A percentile compares a stretch with the other conserved stretches of the same genome.
Evolutionary conservation across 1,140 invertebrate species (phyloP).

Genomic region (Caenorhabditis tropicalis): DNA sequence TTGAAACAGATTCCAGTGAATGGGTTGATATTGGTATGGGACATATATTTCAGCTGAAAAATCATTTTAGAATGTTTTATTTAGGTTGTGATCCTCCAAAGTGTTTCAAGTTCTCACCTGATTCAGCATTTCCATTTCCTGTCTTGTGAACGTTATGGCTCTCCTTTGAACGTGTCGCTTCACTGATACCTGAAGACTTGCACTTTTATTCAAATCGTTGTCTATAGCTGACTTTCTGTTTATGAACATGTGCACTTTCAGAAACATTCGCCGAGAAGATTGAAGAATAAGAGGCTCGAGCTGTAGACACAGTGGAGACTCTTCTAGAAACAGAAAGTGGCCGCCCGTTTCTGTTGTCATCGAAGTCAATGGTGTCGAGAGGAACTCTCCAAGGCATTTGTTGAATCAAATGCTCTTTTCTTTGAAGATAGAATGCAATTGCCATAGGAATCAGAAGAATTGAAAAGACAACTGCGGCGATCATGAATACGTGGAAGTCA

Average conservation of each 20-base stretch:
- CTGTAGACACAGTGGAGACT: neutral
- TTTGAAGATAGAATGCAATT: slow-evolving; percentile 50
- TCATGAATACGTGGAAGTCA: slow-evolving; percentile 36
- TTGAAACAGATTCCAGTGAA: slow-evolving; percentile 53
- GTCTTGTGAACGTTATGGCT: slow-evolving; percentile 47
- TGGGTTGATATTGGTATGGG: slow-evolving; percentile 45
- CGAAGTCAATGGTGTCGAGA: neutral
- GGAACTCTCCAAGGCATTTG: slow-evolving; percentile 17
- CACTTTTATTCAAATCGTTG: neutral
- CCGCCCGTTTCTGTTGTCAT: neutral
- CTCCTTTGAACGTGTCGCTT: slow-evolving; percentile 24
- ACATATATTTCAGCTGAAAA: slow-evolving; percentile 42
- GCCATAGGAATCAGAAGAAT: slow-evolving; percentile 31
- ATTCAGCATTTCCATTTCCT: slow-evolving; percentile 51
- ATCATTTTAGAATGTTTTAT: too few relatives aligned
- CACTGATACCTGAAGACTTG: slow-evolving; percentile 9
- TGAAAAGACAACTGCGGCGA: slow-evolving; percentile 30
- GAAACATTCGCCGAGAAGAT: slow-evolving; percentile 13
- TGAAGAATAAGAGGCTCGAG: neutral
- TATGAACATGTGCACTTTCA: neutral
- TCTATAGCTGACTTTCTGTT: neutral
- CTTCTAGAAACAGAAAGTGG: neutral
- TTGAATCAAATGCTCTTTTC: slow-evolving; percentile 28
- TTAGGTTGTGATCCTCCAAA: too few relatives aligned
- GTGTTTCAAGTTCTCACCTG: too few relatives aligned